Evolutionary conservation across 1,140 invertebrate genomes (phyloP).

Genomic region (Pollicipes pollicipes): DNA sequence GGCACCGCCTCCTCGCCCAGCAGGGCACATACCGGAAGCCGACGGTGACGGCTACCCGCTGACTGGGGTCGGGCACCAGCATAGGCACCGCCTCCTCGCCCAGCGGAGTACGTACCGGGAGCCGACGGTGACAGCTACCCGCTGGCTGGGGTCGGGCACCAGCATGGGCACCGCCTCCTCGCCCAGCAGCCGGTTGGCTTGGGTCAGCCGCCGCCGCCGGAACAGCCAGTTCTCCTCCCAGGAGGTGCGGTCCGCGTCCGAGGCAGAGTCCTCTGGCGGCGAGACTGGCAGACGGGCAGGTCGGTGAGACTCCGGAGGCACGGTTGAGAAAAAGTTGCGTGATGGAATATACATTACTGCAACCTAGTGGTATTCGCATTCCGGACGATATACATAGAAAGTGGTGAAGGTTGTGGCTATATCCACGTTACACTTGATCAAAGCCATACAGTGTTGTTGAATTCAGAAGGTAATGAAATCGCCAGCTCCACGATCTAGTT

Average conservation of each 20-base stretch:
- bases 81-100: too few species aligned
- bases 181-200: slow-evolving; percentile 14
- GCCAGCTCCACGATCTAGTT: too few species aligned
- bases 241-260: slow-evolving; percentile 28
- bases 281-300: slow-evolving; percentile 21
- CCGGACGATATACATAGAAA: too few species aligned
- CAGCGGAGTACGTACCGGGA: background rate
- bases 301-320: slow-evolving; percentile 25
- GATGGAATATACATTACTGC: too few species aligned
- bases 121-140: background rate
- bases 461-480: too few species aligned
- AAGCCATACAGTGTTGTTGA: too few species aligned
- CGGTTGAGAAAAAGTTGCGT: too few species aligned
- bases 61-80: too few species aligned
- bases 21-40: background rate
- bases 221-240: slow-evolving; percentile 84
- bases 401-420: too few species aligned
- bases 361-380: too few species aligned
- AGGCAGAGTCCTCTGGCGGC: slow-evolving; percentile 8
- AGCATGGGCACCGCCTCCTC: slow-evolving; percentile 50
- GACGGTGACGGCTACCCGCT: background rate
- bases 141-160: slow-evolving; percentile 32
- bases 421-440: too few species aligned
- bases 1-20: background rate
- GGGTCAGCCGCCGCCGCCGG: slow-evolving; percentile 25